A percentile compares a stretch with the other conserved stretches of the same genome.
Conservation (phyloP, 2,113 vertebrate genomes). For the Rhinogobius similis region DNA sequence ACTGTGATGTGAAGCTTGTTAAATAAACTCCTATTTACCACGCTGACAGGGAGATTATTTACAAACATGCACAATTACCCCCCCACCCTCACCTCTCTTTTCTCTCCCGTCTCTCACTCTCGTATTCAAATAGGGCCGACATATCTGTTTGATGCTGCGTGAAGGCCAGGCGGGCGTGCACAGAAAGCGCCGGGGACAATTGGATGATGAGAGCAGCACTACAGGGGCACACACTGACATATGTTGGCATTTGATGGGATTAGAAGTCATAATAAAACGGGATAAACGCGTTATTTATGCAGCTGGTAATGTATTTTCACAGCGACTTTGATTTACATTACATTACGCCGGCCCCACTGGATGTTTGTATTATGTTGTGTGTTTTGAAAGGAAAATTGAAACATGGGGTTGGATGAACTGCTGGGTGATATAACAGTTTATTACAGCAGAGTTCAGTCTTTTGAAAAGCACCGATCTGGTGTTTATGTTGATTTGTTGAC, state of each 20-base stretch:
- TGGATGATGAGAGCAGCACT: conserved; percentile 56
- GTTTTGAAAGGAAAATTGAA: not conserved
- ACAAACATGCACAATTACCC: conserved; percentile 75
- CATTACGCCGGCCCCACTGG: not conserved
- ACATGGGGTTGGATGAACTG: not conserved
- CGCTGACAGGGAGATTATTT: conserved; percentile 77
- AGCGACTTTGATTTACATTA: not conserved
- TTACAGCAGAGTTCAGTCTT: not conserved
- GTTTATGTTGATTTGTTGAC: not conserved
- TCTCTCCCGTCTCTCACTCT: conserved; percentile 12
- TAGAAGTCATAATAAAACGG: conserved; percentile 60
- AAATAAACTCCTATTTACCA: conserved; percentile 81
- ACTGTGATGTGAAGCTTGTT: conserved; percentile 76
- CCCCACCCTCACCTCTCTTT: conserved; percentile 16
- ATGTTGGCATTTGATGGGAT: conserved; percentile 55
- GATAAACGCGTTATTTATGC: conserved; percentile 30
- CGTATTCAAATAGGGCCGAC: conserved; percentile 31
- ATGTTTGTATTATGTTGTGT: not conserved
- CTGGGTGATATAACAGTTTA: not conserved
- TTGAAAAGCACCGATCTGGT: not conserved
- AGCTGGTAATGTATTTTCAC: not conserved
- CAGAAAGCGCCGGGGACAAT: conserved; percentile 59
- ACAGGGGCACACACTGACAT: conserved; percentile 45
- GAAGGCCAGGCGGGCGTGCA: conserved; percentile 50
- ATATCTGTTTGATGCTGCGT: conserved; percentile 51